These are phyloP conservation scores for Atethmia centrago DNA, from an alignment of 2,888 invertebrate species.

Conservation along the genomic window DNA sequence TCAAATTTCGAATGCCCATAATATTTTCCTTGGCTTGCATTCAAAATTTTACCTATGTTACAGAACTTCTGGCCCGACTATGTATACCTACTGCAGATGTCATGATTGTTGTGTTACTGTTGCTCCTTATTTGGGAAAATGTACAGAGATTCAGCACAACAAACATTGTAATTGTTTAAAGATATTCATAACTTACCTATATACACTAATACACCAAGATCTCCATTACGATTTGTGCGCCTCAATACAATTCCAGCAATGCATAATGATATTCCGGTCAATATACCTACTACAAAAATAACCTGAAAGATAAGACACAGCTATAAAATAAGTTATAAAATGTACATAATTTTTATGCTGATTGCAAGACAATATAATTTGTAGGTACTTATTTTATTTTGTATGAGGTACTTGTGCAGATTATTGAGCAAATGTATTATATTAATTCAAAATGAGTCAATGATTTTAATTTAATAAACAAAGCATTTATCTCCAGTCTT, in stretches of 20 bases:
- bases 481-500: background rate
- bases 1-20: too few relatives aligned
- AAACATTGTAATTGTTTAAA: background rate
- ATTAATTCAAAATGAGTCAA: background rate
- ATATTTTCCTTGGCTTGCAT: too few relatives aligned
- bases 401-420: background rate
- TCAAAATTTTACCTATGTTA: too few relatives aligned
- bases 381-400: background rate
- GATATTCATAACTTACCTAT: constrained; percentile 86
- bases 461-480: background rate
- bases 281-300: constrained; percentile 92
- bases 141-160: background rate
- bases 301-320: constrained; percentile 84
- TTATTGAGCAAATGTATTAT: background rate
- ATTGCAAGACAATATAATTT: background rate
- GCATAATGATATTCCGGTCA: constrained; percentile 92
- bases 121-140: background rate
- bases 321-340: constrained; percentile 17
- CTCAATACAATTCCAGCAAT: constrained; percentile 92
- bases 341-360: background rate
- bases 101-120: background rate
- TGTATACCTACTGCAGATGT: too few relatives aligned
- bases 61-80: too few relatives aligned
- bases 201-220: constrained; percentile 92
- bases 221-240: constrained; percentile 91